These are phyloP conservation scores for Eristalis arbustorum DNA, from an alignment of 2,888 invertebrate genomes.

Conservation along the genomic window DNA sequence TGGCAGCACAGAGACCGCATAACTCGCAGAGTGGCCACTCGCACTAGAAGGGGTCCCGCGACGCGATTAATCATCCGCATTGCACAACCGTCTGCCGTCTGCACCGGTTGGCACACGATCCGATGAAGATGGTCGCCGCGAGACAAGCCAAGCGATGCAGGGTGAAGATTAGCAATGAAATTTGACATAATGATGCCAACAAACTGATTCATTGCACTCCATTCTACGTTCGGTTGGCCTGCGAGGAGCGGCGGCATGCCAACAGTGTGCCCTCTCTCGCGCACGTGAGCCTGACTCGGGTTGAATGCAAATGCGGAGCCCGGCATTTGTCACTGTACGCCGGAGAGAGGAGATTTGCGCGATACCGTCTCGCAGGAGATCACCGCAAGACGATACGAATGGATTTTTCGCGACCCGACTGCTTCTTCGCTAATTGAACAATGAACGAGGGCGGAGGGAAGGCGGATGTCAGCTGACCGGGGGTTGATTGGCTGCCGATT, in stretches of 20 bases:
- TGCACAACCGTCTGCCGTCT: background rate
- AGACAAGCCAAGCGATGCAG: background rate
- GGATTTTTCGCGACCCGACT: background rate
- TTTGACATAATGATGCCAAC: constrained; percentile 43
- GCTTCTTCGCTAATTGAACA: background rate
- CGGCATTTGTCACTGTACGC: background rate
- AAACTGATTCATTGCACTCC: background rate
- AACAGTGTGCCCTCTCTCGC: background rate
- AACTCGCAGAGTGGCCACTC: background rate
- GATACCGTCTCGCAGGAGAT: background rate
- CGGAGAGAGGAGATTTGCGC: background rate
- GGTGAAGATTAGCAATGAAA: constrained; percentile 1
- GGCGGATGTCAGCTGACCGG: background rate
- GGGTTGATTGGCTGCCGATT: background rate
- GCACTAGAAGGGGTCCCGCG: background rate
- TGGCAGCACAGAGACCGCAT: background rate
- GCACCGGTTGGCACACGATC: background rate
- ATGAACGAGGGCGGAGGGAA: background rate
- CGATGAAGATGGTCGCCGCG: background rate
- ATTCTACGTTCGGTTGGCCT: background rate
- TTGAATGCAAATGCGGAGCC: background rate
- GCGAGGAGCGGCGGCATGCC: constrained; percentile 2
- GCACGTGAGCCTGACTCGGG: background rate
- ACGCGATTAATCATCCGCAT: constrained; percentile 20
- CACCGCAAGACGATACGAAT: background rate